A percentile compares a stretch with the other conserved stretches of the same genome.
Evolutionary conservation across 2,888 invertebrate species (phyloP).

Genomic region (Zygothrica quintamaculata): DNA sequence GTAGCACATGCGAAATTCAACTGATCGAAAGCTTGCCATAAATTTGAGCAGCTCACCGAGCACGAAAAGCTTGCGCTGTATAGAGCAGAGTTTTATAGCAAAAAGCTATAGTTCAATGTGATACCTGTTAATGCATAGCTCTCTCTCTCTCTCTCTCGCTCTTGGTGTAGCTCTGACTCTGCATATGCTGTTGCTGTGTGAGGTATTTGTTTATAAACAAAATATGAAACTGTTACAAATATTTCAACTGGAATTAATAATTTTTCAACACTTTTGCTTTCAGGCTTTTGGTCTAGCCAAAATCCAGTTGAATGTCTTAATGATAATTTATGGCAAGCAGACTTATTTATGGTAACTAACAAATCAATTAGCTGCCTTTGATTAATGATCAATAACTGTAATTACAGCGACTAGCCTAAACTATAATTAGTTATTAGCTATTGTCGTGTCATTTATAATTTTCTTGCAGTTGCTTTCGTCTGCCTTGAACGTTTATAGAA

Average conservation of each 20-base stretch:
- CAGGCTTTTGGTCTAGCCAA: constrained; percentile 22
- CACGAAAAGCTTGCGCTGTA: constrained; percentile 13
- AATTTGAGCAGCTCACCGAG: not conserved
- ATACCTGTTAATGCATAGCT: constrained; percentile 2
- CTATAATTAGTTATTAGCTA: constrained; percentile 22
- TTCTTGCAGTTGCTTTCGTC: not conserved
- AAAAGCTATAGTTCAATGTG: constrained; percentile 55
- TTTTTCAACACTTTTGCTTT: constrained; percentile 69
- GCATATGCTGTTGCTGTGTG: constrained; percentile 49
- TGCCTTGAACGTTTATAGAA: constrained; percentile 32
- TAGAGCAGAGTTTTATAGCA: constrained; percentile 16
- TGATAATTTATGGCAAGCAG: constrained; percentile 18
- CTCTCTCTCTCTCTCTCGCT: constrained; percentile 4
- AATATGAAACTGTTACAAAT: constrained; percentile 56
- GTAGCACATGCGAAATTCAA: constrained; percentile 47
- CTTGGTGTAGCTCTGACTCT: constrained; percentile 6
- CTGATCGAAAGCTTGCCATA: constrained; percentile 43
- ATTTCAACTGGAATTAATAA: constrained; percentile 40
- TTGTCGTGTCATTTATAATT: constrained; percentile 8
- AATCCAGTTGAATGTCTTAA: constrained; percentile 5
- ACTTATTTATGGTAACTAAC: constrained; percentile 31
- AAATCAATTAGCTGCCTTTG: constrained; percentile 39
- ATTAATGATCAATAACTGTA: constrained; percentile 48
- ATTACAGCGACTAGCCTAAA: constrained; percentile 35
- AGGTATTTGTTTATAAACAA: constrained; percentile 74